Evolutionary conservation across 2,888 invertebrate species (phyloP).

Genomic region (Idaea biselata): DNA sequence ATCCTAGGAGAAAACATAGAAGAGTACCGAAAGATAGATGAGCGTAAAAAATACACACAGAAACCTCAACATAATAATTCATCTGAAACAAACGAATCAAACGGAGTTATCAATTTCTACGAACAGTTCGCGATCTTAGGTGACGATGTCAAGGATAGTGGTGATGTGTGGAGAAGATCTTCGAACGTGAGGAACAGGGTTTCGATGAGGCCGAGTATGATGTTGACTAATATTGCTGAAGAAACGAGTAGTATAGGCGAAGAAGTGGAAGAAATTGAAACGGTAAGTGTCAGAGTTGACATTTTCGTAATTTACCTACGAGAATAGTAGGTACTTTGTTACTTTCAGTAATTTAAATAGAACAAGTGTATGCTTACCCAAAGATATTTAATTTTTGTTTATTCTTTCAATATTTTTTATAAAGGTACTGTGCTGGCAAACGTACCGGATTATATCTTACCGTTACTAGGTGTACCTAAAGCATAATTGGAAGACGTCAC

Average conservation of each 20-base stretch:
- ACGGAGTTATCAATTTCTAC: constrained; percentile 62
- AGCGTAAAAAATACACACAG: constrained; percentile 32
- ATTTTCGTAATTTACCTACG: neutral
- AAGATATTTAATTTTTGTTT: no score
- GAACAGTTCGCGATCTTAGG: constrained; percentile 67
- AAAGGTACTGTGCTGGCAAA: no score
- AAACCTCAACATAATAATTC: neutral
- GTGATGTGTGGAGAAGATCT: constrained; percentile 45
- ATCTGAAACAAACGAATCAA: constrained; percentile 17
- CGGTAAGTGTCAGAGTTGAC: constrained; percentile 46
- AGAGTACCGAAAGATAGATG: constrained; percentile 51
- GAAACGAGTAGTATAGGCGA: constrained; percentile 50
- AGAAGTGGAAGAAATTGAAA: constrained; percentile 56
- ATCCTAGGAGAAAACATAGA: constrained; percentile 46
- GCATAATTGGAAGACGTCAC: no score
- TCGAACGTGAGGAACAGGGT: constrained; percentile 54
- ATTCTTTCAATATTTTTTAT: no score
- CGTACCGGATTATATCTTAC: no score
- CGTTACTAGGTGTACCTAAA: no score
- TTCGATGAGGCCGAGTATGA: constrained; percentile 67
- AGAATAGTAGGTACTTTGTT: no score
- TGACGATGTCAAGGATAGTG: constrained; percentile 54
- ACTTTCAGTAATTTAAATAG: no score
- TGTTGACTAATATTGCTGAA: constrained; percentile 67
- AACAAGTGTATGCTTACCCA: no score